These are phyloP conservation scores for Polyommatus iphigenia DNA, from an alignment of 2,888 invertebrate species.

Conservation along the genomic window DNA sequence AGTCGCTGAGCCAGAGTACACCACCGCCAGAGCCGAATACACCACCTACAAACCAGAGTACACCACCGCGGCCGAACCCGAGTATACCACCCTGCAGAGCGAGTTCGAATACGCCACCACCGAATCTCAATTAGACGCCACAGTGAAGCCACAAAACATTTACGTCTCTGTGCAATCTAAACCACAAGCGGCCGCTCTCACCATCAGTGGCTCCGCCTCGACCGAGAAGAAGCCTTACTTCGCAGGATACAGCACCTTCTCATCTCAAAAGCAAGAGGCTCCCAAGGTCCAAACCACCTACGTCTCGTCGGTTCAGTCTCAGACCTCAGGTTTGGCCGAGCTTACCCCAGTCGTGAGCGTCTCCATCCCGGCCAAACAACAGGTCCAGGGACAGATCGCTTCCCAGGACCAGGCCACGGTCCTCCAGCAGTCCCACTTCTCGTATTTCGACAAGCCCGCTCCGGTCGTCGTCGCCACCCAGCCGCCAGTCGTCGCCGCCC, in stretches of 20 bases:
- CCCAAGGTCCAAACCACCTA: conserved; percentile 7
- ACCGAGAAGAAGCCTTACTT: neutral
- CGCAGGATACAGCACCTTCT: conserved; percentile 15
- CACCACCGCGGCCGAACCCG: neutral
- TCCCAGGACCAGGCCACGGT: neutral
- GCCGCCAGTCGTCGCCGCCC: neutral
- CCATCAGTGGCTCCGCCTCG: neutral
- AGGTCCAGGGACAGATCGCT: neutral
- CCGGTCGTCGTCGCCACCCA: neutral
- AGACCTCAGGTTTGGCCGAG: neutral
- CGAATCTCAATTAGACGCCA: conserved; percentile 13
- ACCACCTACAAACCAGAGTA: conserved; percentile 21
- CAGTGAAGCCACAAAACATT: neutral
- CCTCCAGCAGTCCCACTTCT: conserved; percentile 10
- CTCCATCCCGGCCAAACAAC: neutral
- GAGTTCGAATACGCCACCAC: conserved; percentile 13
- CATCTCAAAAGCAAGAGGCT: neutral
- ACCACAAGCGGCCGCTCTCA: neutral
- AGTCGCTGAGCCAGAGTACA: neutral
- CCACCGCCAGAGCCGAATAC: conserved; percentile 9
- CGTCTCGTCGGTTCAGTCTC: conserved; percentile 9
- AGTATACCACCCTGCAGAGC: neutral
- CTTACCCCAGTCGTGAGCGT: conserved; percentile 2
- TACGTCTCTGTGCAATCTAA: conserved; percentile 1
- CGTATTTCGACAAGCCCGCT: conserved; percentile 14